Evolutionary conservation across 2,888 invertebrate genomes (phyloP), one percentile per base, ranked within the genome.

Genomic region (Philhelius pedissequus): DNA sequence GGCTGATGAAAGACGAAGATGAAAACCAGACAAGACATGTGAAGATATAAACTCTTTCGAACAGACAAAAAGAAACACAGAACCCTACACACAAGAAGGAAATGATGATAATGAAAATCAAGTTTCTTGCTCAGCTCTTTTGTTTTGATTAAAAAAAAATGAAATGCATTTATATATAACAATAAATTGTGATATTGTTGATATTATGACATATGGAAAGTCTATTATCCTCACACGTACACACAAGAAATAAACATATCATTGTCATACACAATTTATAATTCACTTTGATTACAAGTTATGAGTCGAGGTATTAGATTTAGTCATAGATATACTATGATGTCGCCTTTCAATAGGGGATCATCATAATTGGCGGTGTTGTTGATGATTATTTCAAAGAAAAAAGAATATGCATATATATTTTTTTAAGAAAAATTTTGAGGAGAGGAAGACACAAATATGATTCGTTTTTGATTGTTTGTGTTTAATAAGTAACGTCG

Each of bases 221-320:
- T 38, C 64, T 45, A 43, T 62, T 52, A 62, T 35, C 43, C 32
- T 40, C 58, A 50, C 45, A 62, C 38, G 43, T 32, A 75, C n/a
- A 32, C 35, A 50, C 22, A 50, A 6, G 27, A 43, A 32, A 27
- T 40, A 38, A 43, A 32, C 54, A 20, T 32, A 56, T 35, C 58
- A 56, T 70, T 81, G 69, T 75, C 64, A 52, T 52, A 52, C 18
- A 80, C 76, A 80, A 56, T 80, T 84, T 84, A 84, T 80, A 84
- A 76, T 84, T 84, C 84, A 80, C 50, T 84, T 75, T 84, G 80
- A 84, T 84, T 84, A 84, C 71, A 76, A 84, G 75, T 80, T 84
- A 84, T 71, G 84, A 80, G 75, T 79, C 70, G 68, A 80, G 80
- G 76, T 80, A 75, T 71, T 66, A 80, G 84, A 84, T 84, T 66